phyloP scores from a whole-genome alignment of 2,113 vertebrate genomes.

The Cinclus mexicanus region DNA sequence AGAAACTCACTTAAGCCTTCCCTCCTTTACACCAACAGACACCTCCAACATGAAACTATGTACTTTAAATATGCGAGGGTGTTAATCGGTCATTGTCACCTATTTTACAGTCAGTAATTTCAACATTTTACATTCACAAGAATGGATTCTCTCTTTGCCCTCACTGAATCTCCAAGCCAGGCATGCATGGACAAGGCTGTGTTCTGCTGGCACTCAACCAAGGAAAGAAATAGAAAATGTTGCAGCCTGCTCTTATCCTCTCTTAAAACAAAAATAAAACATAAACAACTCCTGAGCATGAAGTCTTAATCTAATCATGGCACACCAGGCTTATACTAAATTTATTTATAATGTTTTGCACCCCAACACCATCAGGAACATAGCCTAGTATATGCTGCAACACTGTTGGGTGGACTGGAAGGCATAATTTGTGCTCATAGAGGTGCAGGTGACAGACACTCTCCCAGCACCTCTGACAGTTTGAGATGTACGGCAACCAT shows the following conservation, averaged over 20 bases:
- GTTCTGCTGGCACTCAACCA: neutral
- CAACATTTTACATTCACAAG: neutral
- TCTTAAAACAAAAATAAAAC: neutral
- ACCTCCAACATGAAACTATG: neutral
- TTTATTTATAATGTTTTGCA: neutral
- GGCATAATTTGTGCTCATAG: neutral
- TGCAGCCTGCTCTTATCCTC: neutral
- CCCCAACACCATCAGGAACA: neutral
- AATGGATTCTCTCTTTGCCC: neutral
- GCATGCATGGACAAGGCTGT: neutral
- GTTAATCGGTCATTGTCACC: neutral
- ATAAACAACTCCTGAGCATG: neutral
- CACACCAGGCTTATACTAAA: neutral
- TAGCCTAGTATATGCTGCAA: neutral
- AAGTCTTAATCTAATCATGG: neutral
- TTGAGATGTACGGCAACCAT: neutral
- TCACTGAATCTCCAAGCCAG: neutral
- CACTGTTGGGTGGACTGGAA: neutral
- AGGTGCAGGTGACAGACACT: neutral
- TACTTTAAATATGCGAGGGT: fast-evolving
- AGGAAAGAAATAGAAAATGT: neutral
- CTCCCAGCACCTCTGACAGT: neutral
- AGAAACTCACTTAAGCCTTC: neutral
- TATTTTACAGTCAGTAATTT: neutral
- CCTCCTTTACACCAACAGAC: neutral